Evolutionary conservation across 2,113 vertebrate genomes (phyloP), one percentile per base, ranked within the genome.

Genomic region (Hippocampus zosterae): DNA sequence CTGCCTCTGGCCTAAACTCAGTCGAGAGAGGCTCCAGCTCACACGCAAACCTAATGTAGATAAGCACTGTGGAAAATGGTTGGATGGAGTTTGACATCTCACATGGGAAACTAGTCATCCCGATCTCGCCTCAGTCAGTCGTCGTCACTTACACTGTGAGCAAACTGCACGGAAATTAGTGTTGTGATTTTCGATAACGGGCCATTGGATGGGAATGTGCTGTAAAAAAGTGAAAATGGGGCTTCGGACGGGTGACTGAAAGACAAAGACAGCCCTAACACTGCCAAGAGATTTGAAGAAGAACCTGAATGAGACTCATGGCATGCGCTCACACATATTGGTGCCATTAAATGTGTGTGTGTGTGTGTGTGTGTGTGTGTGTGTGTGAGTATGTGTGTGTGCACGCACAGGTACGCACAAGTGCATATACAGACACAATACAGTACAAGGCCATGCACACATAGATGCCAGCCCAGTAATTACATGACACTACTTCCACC

Each of bases 401-500:
- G 33, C 37, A n/a, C 55, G 69, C 53, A 69, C 33, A 62, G 3
- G 70, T 57, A 53, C 27, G 23, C 29, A 33, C 29, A 33, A 3
- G 29, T 70, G 68, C 68, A 81, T 27, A 41, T 63, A 68, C 44
- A 62, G 65, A 55, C 41, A 57, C 40, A 48, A 48, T 15, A 55
- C 73, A 56, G 73, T 42, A 37, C 13, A 15, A 73, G 69, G 50
- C 46, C 44, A 74, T 52, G 72, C 23, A 8, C 73, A 52, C 29
- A 78, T 67, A 78, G 37, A 78, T 71, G 70, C 64, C 53, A 25
- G 65, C 68, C 81, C 79, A 78, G 84, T 85, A 87, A 89, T 87
- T 87, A 85, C 80, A 79, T 87, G 84, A 82, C 77, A 87, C 86
- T 86, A 87, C 84, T 83, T 79, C 71, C 73, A 75, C 69, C 82